Base-by-base conservation (phyloP, 2,888 invertebrate genomes). In the Zonitis immaculata region DNA sequence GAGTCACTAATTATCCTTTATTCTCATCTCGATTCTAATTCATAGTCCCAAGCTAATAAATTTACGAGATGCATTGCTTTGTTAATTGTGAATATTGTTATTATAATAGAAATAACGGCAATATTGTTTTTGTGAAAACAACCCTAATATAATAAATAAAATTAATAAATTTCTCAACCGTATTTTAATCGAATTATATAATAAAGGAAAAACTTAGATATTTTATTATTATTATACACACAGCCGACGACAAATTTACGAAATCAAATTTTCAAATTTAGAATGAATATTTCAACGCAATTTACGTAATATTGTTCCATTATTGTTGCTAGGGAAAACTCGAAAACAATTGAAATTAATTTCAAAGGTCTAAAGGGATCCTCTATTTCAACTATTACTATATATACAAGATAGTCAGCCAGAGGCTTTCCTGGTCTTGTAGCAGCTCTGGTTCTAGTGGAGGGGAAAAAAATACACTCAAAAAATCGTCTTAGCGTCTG, bases 1-100 rank as follows among this genome's bases (percentile, higher is more conserved):
- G 65, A 65, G 63, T 66, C 66, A 66, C 70, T 70, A 70, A 70
- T 70, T 69, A 69, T 69, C 64, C 53, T 39, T 39, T 39, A 39
- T 39, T 11, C 39, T 39, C 61, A 44, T 54, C 62, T 67, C 67
- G 62, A 70, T 70, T 69, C 66, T 66, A 61, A 60, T 39, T 62
- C 47, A 59, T 39, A 56, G 58, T 48, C 5, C n/a, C n/a, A 18
- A 52, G 55, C 61, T 60, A 60, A 63, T 65, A 63, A 63, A 63
- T 65, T 60, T 56, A 59, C 51, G 58, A 58, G 58, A 56, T 55
- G 60, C 55, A 58, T 51, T 55, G 57, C 60, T 51, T 47, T 47
- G 56, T 57, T 62, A 61, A 62, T 62, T 53, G 51, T 54, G 55
- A 58, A 50, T 49, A 44, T 52, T 39, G 18, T 39, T 39, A 8